A percentile compares a stretch with the other conserved stretches of the same genome.
Conservation (phyloP, 53 echinoderm and acorn worm species). For the Zoroaster sp. region DNA sequence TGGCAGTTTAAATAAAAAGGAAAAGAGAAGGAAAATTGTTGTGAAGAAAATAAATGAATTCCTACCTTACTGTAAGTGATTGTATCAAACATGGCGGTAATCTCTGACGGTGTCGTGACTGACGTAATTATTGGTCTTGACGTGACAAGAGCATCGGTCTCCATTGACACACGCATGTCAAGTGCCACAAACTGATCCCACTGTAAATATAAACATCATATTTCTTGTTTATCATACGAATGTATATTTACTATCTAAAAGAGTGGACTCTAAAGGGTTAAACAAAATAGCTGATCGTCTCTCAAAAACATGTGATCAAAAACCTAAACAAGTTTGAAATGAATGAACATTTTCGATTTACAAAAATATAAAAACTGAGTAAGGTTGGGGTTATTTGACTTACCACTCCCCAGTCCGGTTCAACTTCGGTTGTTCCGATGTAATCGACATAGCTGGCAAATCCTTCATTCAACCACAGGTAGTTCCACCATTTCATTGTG, state of each 20-base stretch:
- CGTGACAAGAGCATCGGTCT: slow-evolving; percentile 65
- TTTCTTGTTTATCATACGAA: too few species aligned
- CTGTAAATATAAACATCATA: too few species aligned
- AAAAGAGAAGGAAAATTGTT: too few species aligned
- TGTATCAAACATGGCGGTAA: slow-evolving; percentile 83
- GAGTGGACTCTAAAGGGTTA: too few species aligned
- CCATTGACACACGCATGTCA: slow-evolving; percentile 70
- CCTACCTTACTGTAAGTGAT: slow-evolving; percentile 90
- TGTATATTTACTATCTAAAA: too few species aligned
- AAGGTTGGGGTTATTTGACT: too few species aligned
- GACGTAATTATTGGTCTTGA: slow-evolving; percentile 86
- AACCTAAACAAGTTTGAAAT: neutral
- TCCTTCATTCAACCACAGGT: slow-evolving; percentile 97
- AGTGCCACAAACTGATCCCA: slow-evolving; percentile 81
- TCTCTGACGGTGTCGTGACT: slow-evolving; percentile 76
- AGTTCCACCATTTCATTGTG: slow-evolving; percentile 95
- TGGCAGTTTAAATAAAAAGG: too few species aligned
- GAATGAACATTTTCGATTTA: neutral
- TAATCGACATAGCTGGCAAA: slow-evolving; percentile 94
- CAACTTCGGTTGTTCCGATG: slow-evolving; percentile 67
- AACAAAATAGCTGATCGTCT: too few species aligned
- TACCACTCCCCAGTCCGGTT: slow-evolving; percentile 88
- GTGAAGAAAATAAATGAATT: neutral
- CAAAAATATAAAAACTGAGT: too few species aligned
- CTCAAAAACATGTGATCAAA: too few species aligned